A percentile compares a stretch with the other conserved stretches of the same genome.
These are phyloP conservation scores for Centropus unirufus DNA, from an alignment of 2,113 vertebrate species.

Conservation along the genomic window DNA sequence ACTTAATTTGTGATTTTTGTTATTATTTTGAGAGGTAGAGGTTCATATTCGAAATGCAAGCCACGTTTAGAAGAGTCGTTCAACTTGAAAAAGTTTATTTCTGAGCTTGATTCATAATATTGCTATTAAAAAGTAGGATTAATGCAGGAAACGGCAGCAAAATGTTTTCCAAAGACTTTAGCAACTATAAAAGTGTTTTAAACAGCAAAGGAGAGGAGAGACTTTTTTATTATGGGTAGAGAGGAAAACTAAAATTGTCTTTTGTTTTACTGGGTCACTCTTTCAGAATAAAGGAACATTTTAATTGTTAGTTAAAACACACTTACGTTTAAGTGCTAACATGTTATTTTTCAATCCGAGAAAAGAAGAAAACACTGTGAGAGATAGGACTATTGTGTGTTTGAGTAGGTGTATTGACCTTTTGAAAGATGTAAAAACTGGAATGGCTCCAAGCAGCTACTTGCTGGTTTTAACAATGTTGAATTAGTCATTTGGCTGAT, in stretches of 20 bases:
- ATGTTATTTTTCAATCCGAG: slow-evolving; percentile 72
- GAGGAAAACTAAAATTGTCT: slow-evolving; percentile 30
- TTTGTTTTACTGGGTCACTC: slow-evolving; percentile 44
- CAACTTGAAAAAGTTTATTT: slow-evolving; percentile 52
- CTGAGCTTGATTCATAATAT: slow-evolving; percentile 43
- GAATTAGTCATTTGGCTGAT: slow-evolving; percentile 77
- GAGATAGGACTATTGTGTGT: slow-evolving; percentile 74
- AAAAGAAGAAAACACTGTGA: slow-evolving; percentile 79
- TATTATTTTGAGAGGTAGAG: background rate
- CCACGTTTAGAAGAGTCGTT: slow-evolving; percentile 40
- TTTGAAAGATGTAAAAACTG: slow-evolving; percentile 83
- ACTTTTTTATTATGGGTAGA: slow-evolving; percentile 37
- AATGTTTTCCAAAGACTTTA: slow-evolving; percentile 48
- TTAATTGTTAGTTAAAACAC: slow-evolving; percentile 69
- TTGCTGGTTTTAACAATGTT: slow-evolving; percentile 71
- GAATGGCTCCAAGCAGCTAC: slow-evolving; percentile 75
- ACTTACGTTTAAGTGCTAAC: slow-evolving; percentile 56
- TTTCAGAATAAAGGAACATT: slow-evolving; percentile 62
- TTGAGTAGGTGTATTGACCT: slow-evolving; percentile 85
- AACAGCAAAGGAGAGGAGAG: background rate
- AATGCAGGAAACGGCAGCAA: slow-evolving; percentile 36
- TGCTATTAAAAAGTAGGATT: slow-evolving; percentile 29
- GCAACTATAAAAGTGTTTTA: slow-evolving; percentile 29
- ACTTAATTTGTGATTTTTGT: slow-evolving; percentile 67
- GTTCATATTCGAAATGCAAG: slow-evolving; percentile 59